Evolutionary conservation across 2,888 invertebrate species (phyloP).

Genomic region (Ctena decussata): DNA sequence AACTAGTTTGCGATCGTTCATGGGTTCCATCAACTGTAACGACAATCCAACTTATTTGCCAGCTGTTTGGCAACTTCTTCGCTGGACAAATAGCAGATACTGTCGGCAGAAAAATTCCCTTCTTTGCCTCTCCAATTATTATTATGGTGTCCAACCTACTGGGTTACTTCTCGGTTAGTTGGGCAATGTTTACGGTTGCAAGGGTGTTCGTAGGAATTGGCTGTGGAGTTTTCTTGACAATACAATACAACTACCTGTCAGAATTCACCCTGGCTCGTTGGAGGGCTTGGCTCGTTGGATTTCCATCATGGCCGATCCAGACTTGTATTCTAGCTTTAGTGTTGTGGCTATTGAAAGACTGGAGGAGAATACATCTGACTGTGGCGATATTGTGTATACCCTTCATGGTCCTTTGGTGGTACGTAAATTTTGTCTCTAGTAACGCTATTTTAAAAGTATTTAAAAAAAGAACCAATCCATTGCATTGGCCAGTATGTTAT

Average conservation of each 20-base stretch:
- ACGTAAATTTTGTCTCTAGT: too few species aligned
- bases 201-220: conserved; percentile 43
- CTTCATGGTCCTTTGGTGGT: conserved; percentile 30
- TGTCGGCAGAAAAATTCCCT: conserved; percentile 43
- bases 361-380: conserved; percentile 27
- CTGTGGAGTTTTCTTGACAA: conserved; percentile 36
- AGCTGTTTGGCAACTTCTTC: conserved; percentile 37
- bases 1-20: conserved; percentile 41
- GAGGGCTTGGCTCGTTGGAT: conserved; percentile 41
- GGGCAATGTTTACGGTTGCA: conserved; percentile 42
- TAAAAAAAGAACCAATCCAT: too few species aligned
- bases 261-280: conserved; percentile 50
- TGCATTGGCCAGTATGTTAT: too few species aligned
- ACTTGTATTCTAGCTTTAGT: conserved; percentile 22
- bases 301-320: conserved; percentile 43
- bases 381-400: not conserved
- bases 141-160: conserved; percentile 27
- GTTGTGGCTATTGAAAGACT: conserved; percentile 34
- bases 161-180: conserved; percentile 30
- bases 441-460: too few species aligned
- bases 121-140: conserved; percentile 33
- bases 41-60: conserved; percentile 44
- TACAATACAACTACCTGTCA: conserved; percentile 37
- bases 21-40: conserved; percentile 47
- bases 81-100: conserved; percentile 49